Evolutionary conservation across 2,888 invertebrate genomes (phyloP).

Genomic region (Ochropleura leucogaster): DNA sequence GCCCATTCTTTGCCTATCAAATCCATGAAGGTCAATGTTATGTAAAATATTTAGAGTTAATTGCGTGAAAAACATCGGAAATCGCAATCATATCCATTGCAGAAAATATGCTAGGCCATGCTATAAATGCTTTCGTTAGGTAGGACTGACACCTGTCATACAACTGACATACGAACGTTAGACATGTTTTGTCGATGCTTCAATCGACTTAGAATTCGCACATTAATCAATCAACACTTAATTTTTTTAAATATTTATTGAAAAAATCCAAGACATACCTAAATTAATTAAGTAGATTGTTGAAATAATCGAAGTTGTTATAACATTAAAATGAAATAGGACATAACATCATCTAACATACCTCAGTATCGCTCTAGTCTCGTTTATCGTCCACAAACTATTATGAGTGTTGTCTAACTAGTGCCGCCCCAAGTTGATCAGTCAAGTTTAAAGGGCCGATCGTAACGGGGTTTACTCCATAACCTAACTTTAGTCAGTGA

Average conservation of each 20-base stretch:
- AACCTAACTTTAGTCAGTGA: constrained; percentile 7
- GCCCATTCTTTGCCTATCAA: background rate
- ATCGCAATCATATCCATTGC: background rate
- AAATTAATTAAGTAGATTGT: no score
- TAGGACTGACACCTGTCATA: background rate
- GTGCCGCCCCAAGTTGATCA: background rate
- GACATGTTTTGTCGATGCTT: no score
- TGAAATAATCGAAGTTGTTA: background rate
- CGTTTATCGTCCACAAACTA: constrained; percentile 40
- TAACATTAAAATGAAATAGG: background rate
- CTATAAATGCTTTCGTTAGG: background rate
- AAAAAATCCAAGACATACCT: background rate
- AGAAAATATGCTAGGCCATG: background rate
- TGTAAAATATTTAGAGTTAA: background rate
- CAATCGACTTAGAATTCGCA: no score
- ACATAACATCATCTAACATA: background rate
- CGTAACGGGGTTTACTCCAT: background rate
- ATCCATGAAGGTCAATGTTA: background rate
- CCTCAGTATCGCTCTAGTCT: background rate
- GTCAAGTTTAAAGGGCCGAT: constrained; percentile 27
- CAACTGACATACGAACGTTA: no score
- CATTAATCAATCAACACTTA: no score
- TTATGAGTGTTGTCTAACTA: constrained; percentile 18
- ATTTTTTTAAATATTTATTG: background rate
- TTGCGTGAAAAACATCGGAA: background rate